Base-by-base conservation (phyloP, 1,140 invertebrate species). In the Thaumetopoea pityocampa region DNA sequence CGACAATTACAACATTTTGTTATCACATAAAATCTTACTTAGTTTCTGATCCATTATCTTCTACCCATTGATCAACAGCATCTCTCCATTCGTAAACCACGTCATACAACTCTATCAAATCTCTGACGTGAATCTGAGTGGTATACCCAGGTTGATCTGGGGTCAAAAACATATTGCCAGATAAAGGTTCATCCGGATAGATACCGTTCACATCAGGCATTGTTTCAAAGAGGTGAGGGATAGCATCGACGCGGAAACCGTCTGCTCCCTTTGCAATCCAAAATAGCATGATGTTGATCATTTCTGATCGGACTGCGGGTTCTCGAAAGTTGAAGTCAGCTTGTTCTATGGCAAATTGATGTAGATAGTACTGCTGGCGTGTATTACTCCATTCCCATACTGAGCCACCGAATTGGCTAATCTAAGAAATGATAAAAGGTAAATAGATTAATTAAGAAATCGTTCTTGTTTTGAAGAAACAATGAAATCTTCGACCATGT, bases 261-360 rank as follows among this genome's bases (percentile, higher is more conserved):
- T 90, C 88, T 0, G 91, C 89, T 12, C 91, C 92, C 40, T 82
- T 76, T 2, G 90, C 77, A 2, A 93, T 45, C 92, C 92, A 94
- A 63, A 87, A 89, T 0, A 27, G 60, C 24, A 88, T 64, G 7
- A 85, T 87, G 15, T 86, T 65, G 5, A 86, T 66, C 86, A 90
- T 88, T 55, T 90, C 88, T 0, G 79, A 32, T 1, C 73, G 67
- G 1, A 91, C 72, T 0, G 47, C 54, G 0, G 68, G 64, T 59
- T 88, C 89, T 3, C 87, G 74, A 28, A 89, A 90, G 65, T 94
- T 93, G 2, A 94, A 83, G 62, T 93, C 92, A 0, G 91, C 89
- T 50, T 92, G 90, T 11, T 86, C 85, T 0, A 58, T 47, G 0
- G 85, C 73, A 60, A 92, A 92, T 54, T 90, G 88, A 58, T 92